Conservation (phyloP, 2,113 vertebrate genomes). For the Sphyrna mokarran region DNA sequence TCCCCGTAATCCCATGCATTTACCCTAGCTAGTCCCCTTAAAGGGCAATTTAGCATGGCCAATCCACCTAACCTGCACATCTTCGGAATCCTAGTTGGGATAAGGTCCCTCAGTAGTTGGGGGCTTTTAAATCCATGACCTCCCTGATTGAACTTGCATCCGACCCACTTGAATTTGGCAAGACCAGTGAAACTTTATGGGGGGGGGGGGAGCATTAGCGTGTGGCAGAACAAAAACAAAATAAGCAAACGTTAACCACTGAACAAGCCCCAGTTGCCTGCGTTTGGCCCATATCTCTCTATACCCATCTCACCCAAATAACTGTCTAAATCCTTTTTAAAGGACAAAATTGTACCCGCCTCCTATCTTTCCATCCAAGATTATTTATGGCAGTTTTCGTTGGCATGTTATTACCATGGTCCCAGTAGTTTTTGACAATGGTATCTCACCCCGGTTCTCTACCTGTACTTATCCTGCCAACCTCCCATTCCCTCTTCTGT, state of each 20-base stretch:
- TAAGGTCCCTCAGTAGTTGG: not conserved
- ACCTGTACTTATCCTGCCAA: not conserved
- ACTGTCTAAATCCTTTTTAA: too few species aligned
- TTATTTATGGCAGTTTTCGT: not conserved
- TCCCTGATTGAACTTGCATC: not conserved
- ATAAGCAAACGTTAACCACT: not conserved
- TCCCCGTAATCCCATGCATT: too few species aligned
- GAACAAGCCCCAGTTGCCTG: too few species aligned
- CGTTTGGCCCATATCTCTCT: too few species aligned
- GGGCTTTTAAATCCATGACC: not conserved
- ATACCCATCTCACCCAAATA: too few species aligned
- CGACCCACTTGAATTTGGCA: not conserved
- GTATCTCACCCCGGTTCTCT: not conserved
- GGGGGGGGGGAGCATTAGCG: too few species aligned
- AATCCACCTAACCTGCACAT: too few species aligned
- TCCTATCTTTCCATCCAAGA: not conserved
- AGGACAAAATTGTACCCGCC: too few species aligned
- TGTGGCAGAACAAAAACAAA: not conserved
- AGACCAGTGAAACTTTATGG: not conserved
- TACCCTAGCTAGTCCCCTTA: too few species aligned
- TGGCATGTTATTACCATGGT: not conserved
- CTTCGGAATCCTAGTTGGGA: not conserved
- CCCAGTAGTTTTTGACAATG: not conserved
- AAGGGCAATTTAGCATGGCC: too few species aligned
- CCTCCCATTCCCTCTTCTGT: not conserved